These are phyloP conservation scores for Sitodiplosis mosellana DNA, from an alignment of 1,140 invertebrate species.

Conservation along the genomic window DNA sequence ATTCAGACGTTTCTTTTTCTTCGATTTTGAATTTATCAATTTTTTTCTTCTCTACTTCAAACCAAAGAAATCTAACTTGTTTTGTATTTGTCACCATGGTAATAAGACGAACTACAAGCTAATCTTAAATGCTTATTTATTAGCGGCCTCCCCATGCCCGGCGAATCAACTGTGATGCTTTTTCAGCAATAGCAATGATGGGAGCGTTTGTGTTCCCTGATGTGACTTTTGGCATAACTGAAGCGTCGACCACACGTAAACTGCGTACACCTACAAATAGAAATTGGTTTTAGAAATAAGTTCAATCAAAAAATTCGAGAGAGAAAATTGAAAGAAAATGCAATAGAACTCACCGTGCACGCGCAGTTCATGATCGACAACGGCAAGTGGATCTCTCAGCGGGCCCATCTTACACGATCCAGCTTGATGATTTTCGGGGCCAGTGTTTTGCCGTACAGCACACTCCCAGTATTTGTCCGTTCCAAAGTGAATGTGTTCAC, in stretches of 20 bases:
- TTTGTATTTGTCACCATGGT: not conserved
- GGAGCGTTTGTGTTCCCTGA: conserved; percentile 42
- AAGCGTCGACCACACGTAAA: conserved; percentile 38
- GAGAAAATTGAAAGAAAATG: not conserved
- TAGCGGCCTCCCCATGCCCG: conserved; percentile 33
- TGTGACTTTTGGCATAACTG: conserved; percentile 42
- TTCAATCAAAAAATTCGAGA: conserved; percentile 5
- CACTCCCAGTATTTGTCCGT: conserved; percentile 69
- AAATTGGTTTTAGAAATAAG: too few species aligned
- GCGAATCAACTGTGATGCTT: conserved; percentile 42
- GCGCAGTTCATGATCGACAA: conserved; percentile 35
- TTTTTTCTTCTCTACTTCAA: not conserved
- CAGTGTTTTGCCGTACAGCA: conserved; percentile 50
- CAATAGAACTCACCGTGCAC: conserved; percentile 20
- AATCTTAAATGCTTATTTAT: not conserved
- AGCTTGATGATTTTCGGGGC: conserved; percentile 69
- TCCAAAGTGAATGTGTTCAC: conserved; percentile 48
- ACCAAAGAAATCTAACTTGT: not conserved
- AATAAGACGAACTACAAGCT: not conserved
- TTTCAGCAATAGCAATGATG: conserved; percentile 44
- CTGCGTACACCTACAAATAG: conserved; percentile 33
- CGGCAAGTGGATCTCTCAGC: conserved; percentile 28
- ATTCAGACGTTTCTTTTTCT: not conserved
- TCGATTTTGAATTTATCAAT: not conserved
- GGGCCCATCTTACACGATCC: conserved; percentile 48